Base-by-base conservation (phyloP, 2,888 invertebrate species). In the Mesorhabditis sp. region DNA sequence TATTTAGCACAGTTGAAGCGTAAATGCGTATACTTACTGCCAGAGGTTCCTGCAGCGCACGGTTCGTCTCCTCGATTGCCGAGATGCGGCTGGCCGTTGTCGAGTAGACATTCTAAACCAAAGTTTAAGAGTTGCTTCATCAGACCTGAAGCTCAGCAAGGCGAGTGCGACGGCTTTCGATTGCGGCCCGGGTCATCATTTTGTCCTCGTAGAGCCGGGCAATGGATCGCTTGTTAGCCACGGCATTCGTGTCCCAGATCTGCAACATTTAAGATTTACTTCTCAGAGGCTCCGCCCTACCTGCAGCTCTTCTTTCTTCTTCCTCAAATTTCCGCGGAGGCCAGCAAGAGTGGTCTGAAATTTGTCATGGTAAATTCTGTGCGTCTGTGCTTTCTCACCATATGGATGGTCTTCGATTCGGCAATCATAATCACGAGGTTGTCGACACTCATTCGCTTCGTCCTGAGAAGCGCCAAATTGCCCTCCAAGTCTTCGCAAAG, bases 81-180 rank as follows among this genome's bases (percentile, higher is more conserved):
- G 28, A 28, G 28, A 28, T 28, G 28, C 28, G 28, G 28, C 28
- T 28, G 28, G 28, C 28, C 28, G 28, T 28, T 28, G 28, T 28
- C 28, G 28, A 28, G 28, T 2, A 28, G 28, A 28, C 28, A 28
- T 28, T 28, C 28, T 28, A 28, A 28, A 28, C 28, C 28, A 28
- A 28, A 28, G 28, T 28, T 28, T 28, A 28, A 50, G 58, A 13
- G 58, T 13, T 50, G 7, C n/a, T 50, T 10, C 58, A 50, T 50
- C n/a, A 50, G n/a, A 50, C 58, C n/a, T n/a, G n/a, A 50, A 50
- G n/a, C 58, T 50, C 58, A 50, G 58, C 58, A n/a, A 50, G 58
- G 58, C 58, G 58, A 50, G 58, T n/a, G 7, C n/a, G 7, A n/a
- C 58, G 7, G 58, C 7, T 10, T 50, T 50, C n/a, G 58, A 10